Percentiles rank a stretch among this genome's conserved stretches.
These are phyloP conservation scores for Akabosia matsudoensis DNA, from an alignment of 1,140 invertebrate genomes.

Conservation along the genomic window DNA sequence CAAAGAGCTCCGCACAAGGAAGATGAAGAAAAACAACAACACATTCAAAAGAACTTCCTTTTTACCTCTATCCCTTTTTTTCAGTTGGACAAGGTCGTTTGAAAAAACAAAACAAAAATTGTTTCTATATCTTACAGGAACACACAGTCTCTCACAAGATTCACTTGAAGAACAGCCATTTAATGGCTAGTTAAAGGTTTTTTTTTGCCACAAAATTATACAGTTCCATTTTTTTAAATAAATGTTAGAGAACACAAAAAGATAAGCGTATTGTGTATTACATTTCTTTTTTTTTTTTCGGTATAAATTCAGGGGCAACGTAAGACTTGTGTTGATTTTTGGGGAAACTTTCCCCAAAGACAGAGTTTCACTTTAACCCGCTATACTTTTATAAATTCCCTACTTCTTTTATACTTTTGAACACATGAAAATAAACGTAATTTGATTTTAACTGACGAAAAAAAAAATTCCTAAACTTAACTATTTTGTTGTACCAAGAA, in stretches of 20 bases:
- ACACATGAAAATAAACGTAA: slow-evolving; percentile 1
- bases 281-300: neutral
- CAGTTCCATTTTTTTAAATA: neutral
- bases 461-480: neutral
- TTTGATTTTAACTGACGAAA: neutral
- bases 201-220: neutral
- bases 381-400: neutral
- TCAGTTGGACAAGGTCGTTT: slow-evolving; percentile 13
- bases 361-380: no score
- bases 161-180: neutral
- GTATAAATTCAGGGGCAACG: neutral
- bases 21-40: neutral
- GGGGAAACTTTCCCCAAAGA: no score
- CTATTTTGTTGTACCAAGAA: neutral
- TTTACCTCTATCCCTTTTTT: neutral
- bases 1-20: neutral
- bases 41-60: neutral
- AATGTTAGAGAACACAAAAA: neutral
- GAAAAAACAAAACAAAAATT: no score
- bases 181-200: no score
- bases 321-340: no score
- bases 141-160: neutral
- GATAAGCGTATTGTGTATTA: neutral
- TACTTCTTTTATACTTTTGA: neutral
- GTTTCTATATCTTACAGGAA: neutral